Evolutionary conservation across 2,888 invertebrate species (phyloP).

Genomic region (Drosophila limbata): DNA sequence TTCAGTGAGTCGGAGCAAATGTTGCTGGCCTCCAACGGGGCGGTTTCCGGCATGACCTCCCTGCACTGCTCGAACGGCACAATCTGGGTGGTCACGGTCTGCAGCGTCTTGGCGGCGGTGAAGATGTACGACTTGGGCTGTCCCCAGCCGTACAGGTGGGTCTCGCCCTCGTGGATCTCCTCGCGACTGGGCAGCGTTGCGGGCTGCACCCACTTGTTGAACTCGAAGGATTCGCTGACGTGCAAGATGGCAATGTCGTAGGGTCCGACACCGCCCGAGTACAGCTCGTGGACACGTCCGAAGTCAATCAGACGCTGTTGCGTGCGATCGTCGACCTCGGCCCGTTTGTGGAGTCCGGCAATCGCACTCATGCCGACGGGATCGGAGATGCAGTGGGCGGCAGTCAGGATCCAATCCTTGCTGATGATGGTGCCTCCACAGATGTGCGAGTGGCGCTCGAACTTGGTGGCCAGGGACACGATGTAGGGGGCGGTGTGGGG

Average conservation of each 20-base stretch:
- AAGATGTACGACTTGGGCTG: slow-evolving; percentile 70
- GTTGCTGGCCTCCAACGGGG: slow-evolving; percentile 81
- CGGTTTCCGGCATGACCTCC: slow-evolving; percentile 59
- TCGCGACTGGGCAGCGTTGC: slow-evolving; percentile 82
- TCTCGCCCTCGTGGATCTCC: slow-evolving; percentile 73
- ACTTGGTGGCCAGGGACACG: slow-evolving; percentile 82
- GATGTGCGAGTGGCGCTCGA: slow-evolving; percentile 76
- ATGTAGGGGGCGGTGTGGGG: slow-evolving; percentile 85
- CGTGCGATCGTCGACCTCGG: slow-evolving; percentile 60
- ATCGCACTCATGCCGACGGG: slow-evolving; percentile 80
- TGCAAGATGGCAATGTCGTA: slow-evolving; percentile 87
- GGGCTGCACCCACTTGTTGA: slow-evolving; percentile 80
- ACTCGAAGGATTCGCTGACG: slow-evolving; percentile 71
- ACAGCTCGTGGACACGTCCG: slow-evolving; percentile 80
- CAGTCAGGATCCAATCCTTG: slow-evolving; percentile 85
- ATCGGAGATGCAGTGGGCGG: slow-evolving; percentile 81
- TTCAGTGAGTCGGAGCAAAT: slow-evolving; percentile 85
- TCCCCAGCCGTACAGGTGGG: slow-evolving; percentile 86
- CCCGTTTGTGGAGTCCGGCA: slow-evolving; percentile 85
- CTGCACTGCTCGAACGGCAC: slow-evolving; percentile 73
- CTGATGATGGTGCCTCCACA: slow-evolving; percentile 86
- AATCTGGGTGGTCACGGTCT: slow-evolving; percentile 78
- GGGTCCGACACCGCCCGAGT: slow-evolving; percentile 84
- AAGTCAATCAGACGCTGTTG: slow-evolving; percentile 78
- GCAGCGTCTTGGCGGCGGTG: slow-evolving; percentile 68